Evolutionary conservation across 2,888 invertebrate species (phyloP), one percentile per base, ranked within the genome.

Genomic region (Coremacera marginata): DNA sequence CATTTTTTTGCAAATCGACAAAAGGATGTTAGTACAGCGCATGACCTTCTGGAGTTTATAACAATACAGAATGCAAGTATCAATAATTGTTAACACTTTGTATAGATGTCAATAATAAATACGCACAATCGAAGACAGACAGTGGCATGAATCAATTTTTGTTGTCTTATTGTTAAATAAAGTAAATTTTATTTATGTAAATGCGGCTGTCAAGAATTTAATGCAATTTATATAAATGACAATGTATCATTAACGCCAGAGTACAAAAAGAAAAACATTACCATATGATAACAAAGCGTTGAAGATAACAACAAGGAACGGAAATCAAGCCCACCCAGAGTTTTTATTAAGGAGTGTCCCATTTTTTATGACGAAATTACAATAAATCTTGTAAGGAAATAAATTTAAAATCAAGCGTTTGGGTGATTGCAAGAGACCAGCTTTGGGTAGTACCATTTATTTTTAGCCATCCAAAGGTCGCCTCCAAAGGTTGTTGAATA

Each of bases 301-400:
- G 11, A 22, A 55, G 55, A 19, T 19, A n/a, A 52, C 31, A 27
- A 63, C 3, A 14, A 55, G 9, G 5, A 55, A 22, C 55, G 55
- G 19, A 55, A 25, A 14, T 16, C 16, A 60, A 25, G 72, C 72
- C 62, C 72, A 49, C 72, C 62, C 25, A 14, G 55, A 52, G 16
- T 5, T 19, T n/a, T 14, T 71, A 57, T 72, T 62, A 72, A 72
- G 72, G 72, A 72, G 72, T 62, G 72, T 62, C 51, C 3, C 44
- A 19, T 14, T 57, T 34, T 34, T 14, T 19, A n/a, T 27, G 31
- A 63, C 14, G 44, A 44, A 63, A 31, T 31, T n/a, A 31, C 63
- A 63, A 63, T 63, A 63, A 63, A 31, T 63, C 63, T 25, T 60
- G 25, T 22, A 22, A 27, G 57, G 22, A 60, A 60, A 60, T 60